Conservation (phyloP, 2,797 vertebrate genomes). For the Aeoliscus strigatus region DNA sequence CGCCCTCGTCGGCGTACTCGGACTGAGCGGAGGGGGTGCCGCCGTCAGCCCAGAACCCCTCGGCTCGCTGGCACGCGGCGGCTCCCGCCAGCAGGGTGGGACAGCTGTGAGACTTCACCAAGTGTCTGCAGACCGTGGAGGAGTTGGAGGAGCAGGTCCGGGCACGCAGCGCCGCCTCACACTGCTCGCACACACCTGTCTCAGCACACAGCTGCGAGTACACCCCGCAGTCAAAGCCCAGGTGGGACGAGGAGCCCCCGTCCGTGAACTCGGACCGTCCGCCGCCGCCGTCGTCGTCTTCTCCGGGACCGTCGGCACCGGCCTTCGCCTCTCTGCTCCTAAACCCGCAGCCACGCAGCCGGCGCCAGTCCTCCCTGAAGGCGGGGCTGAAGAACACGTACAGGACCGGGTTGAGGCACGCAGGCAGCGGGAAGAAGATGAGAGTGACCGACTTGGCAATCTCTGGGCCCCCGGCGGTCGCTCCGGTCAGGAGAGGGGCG, state of each 20-base stretch:
- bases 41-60: slow-evolving; percentile 88
- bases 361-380: slow-evolving; percentile 94
- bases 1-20: slow-evolving; percentile 91
- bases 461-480: slow-evolving; percentile 83
- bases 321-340: slow-evolving; percentile 51
- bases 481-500: slow-evolving; percentile 83
- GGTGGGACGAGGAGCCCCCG: slow-evolving; percentile 70
- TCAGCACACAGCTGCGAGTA: slow-evolving; percentile 84
- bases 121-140: slow-evolving; percentile 86
- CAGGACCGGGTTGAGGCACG: slow-evolving; percentile 92
- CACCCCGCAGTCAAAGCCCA: slow-evolving; percentile 84
- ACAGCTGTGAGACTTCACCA: slow-evolving; percentile 94
- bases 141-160: slow-evolving; percentile 75
- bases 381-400: slow-evolving; percentile 96
- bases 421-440: slow-evolving; percentile 93
- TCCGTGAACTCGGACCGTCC: slow-evolving; percentile 67
- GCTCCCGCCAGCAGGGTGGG: slow-evolving; percentile 75
- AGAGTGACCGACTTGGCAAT: slow-evolving; percentile 95
- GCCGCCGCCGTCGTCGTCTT: slow-evolving; percentile 44
- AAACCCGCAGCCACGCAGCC: slow-evolving; percentile 64
- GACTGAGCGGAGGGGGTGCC: slow-evolving; percentile 89
- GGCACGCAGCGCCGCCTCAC: slow-evolving; percentile 82
- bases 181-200: slow-evolving; percentile 83
- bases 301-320: slow-evolving; percentile 47
- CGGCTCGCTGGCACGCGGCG: slow-evolving; percentile 71